A percentile compares a stretch with the other conserved stretches of the same genome.
Conservation (phyloP, 2,797 vertebrate species). For the Mormyrus hasselquistii region DNA sequence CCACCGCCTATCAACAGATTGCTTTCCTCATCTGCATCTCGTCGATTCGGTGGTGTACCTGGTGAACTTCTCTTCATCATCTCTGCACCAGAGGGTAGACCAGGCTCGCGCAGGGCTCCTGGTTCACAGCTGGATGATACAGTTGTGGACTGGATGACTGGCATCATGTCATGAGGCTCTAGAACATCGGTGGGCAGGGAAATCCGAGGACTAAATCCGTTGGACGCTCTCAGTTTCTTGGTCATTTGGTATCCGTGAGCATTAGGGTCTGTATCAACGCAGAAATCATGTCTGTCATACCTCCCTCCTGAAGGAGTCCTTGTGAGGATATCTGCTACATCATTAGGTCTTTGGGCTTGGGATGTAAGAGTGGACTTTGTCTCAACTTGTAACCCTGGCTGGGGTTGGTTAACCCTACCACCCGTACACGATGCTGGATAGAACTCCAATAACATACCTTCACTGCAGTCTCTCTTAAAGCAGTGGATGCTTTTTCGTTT, state of each 20-base stretch:
- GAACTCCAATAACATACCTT: neutral
- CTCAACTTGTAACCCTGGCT: neutral
- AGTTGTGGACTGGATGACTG: neutral
- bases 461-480: constrained; percentile 13
- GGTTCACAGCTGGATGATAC: constrained; percentile 6
- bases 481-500: constrained; percentile 10
- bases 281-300: neutral
- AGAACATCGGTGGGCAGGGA: neutral
- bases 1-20: no score
- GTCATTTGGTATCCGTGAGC: neutral
- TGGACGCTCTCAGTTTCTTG: constrained; percentile 32
- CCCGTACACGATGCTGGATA: neutral
- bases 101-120: neutral
- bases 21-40: constrained; percentile 2
- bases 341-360: neutral
- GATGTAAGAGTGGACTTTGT: neutral
- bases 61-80: neutral
- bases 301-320: neutral
- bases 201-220: neutral
- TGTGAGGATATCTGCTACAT: neutral
- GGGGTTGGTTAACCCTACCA: neutral
- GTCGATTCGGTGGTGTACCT: neutral
- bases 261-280: neutral
- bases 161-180: neutral
- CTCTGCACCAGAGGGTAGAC: neutral